A percentile compares a stretch with the other conserved stretches of the same genome.
These are phyloP conservation scores for Eumerus sabulonum DNA, from an alignment of 2,888 invertebrate genomes.

Conservation along the genomic window DNA sequence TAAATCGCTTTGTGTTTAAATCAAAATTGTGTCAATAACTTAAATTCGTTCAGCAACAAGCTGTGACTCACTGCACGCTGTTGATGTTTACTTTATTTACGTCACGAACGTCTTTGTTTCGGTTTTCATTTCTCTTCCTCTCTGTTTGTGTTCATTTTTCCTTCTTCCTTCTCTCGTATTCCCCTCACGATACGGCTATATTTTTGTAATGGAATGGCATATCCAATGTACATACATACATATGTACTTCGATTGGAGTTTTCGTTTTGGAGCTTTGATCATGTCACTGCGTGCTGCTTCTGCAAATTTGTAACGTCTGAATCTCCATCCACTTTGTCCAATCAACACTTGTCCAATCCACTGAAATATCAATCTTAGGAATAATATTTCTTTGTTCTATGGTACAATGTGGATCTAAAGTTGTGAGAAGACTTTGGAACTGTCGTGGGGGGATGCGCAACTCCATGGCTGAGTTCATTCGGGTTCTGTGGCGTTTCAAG, in stretches of 20 bases:
- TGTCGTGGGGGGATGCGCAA: no score
- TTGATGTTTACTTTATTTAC: conserved; percentile 26
- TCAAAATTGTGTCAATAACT: no score
- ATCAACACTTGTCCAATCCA: no score
- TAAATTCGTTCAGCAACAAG: conserved; percentile 22
- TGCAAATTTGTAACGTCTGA: background rate
- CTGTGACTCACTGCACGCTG: conserved; percentile 59
- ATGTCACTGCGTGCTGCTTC: conserved; percentile 13
- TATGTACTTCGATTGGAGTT: no score
- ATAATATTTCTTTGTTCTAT: no score
- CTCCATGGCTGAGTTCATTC: no score
- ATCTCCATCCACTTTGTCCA: no score
- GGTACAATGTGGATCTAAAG: no score
- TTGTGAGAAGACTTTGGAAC: no score
- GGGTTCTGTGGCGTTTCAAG: conserved; percentile 25
- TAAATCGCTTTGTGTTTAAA: no score
- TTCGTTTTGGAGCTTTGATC: conserved; percentile 15
- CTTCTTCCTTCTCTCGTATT: conserved; percentile 18
- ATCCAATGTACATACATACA: no score
- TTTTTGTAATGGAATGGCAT: conserved; percentile 5
- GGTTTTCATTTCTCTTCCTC: conserved; percentile 24
- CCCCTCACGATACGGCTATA: conserved; percentile 7
- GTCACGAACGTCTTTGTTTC: conserved; percentile 37
- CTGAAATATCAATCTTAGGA: no score
- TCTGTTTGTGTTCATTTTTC: background rate